Percentiles rank a stretch among this genome's conserved stretches.
These are phyloP conservation scores for Thecocarcelia acutangulata DNA, from an alignment of 2,888 invertebrate species.

Conservation along the genomic window DNA sequence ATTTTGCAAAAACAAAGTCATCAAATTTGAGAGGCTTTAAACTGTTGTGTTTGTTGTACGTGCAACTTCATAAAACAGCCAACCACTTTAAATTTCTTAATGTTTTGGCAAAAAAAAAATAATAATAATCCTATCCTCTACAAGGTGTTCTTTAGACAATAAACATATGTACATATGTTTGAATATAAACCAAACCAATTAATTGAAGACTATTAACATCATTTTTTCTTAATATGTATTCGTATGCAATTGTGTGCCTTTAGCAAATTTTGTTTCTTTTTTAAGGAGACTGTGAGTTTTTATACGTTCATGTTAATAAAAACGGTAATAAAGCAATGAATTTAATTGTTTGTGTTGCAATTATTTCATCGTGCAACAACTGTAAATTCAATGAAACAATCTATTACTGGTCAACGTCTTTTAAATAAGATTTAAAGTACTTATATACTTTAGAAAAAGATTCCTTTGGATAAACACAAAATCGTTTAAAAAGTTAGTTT, in stretches of 20 bases:
- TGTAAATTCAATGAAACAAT: no score
- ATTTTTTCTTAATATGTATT: conserved; percentile 7
- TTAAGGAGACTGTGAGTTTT: conserved; percentile 12
- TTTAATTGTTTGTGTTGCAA: no score
- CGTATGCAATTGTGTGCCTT: background rate
- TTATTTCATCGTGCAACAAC: no score
- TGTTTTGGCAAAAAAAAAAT: conserved; percentile 20
- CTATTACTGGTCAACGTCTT: no score
- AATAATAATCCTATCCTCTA: conserved; percentile 34
- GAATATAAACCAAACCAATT: conserved; percentile 55
- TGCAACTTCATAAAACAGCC: conserved; percentile 34
- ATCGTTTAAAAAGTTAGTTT: no score
- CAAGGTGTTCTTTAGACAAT: conserved; percentile 10
- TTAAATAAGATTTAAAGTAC: no score
- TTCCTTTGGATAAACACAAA: no score
- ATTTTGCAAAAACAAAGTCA: conserved; percentile 36
- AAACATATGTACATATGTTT: conserved; percentile 8
- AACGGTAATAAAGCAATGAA: no score
- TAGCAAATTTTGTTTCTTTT: conserved; percentile 6
- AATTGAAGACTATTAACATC: conserved; percentile 63
- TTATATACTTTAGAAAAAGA: no score
- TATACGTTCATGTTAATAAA: no score
- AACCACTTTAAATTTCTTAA: conserved; percentile 28
- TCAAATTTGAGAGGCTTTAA: conserved; percentile 19
- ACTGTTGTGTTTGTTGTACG: conserved; percentile 21